Evolutionary conservation across 2,888 invertebrate species (phyloP), one percentile per base, ranked within the genome.

Genomic region (Tachystola acroxantha): DNA sequence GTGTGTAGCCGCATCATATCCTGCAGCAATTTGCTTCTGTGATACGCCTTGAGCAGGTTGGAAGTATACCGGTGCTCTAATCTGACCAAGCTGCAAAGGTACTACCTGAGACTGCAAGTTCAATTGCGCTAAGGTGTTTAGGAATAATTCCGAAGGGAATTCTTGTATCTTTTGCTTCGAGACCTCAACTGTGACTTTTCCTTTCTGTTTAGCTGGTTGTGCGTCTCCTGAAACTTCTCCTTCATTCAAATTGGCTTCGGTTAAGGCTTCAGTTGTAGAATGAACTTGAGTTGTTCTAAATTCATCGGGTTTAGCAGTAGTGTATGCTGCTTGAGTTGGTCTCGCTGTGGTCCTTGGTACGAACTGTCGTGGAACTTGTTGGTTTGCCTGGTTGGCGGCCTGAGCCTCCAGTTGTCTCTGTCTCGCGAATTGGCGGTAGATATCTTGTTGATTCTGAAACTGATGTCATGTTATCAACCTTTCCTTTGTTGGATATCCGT

Each of bases 141-240:
- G 51, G 48, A 75, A 82, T 9, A 85, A 39, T 45, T 85, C 82
- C 11, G 81, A 71, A 10, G 84, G 80, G 16, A 70, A 82, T 45
- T 84, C 81, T 43, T 82, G 78, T 1, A 85, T 45, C 3, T 78
- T 81, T 44, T 84, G 81, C 32, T 69, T 81, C 0, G 81, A 53
- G 0, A 85, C 68, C 68, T 86, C 85, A 9, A 85, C 76, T 1
- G 77, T 61, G 1, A 71, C 71, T 35, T 72, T 73, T 35, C 58
- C 43, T 32, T 61, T 67, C 9, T 62, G 60, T 2, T 57, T 51
- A 2, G 52, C 31, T 34, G 28, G 25, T 31, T 50, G 48, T 3
- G 41, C 40, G 14, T 57, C 53, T 9, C 69, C 68, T 1, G 67
- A 44, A 4, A 63, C 55, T 50, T 85, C 82, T 7, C 64, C 72